Evolutionary conservation across 1,140 invertebrate genomes (phyloP).

Genomic region (Heliconius hermathena): DNA sequence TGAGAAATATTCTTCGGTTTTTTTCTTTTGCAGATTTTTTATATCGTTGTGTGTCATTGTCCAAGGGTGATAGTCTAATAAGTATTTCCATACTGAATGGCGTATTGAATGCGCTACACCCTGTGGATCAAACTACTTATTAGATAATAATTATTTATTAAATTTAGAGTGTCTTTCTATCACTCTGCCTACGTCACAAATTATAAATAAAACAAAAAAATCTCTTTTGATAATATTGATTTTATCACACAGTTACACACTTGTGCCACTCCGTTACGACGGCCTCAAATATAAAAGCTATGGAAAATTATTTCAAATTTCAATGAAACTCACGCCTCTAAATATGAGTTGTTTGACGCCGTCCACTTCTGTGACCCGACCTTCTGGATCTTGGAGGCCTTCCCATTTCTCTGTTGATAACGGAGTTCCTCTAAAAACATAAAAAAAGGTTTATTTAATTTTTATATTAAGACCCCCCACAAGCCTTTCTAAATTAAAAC

Average conservation of each 20-base stretch:
- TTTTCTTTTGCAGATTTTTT: conserved; percentile 85
- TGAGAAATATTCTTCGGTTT: conserved; percentile 93
- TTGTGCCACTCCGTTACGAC: too few relatives aligned
- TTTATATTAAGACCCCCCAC: too few relatives aligned
- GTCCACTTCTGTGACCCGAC: conserved; percentile 87
- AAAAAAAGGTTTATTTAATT: not conserved
- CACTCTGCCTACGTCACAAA: too few relatives aligned
- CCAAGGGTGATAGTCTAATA: conserved; percentile 95
- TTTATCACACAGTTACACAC: too few relatives aligned
- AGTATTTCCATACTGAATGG: conserved; percentile 96
- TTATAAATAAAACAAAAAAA: too few relatives aligned
- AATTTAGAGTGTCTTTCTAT: too few relatives aligned
- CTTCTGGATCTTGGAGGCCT: conserved; percentile 88
- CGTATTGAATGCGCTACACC: conserved; percentile 86
- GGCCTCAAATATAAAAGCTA: too few relatives aligned
- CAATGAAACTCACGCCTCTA: conserved; percentile 87
- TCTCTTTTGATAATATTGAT: too few relatives aligned
- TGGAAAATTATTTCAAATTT: too few relatives aligned
- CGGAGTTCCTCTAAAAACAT: conserved; percentile 83
- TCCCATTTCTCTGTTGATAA: conserved; percentile 91
- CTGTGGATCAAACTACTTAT: conserved; percentile 48
- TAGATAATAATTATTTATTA: too few relatives aligned
- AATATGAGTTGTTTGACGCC: conserved; percentile 92
- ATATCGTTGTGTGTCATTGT: conserved; percentile 89
- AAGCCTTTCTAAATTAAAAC: too few relatives aligned